Evolutionary conservation across 37 sponge, comb jelly and placozoan species (phyloP).

Genomic region (Ephydatia muelleri): DNA sequence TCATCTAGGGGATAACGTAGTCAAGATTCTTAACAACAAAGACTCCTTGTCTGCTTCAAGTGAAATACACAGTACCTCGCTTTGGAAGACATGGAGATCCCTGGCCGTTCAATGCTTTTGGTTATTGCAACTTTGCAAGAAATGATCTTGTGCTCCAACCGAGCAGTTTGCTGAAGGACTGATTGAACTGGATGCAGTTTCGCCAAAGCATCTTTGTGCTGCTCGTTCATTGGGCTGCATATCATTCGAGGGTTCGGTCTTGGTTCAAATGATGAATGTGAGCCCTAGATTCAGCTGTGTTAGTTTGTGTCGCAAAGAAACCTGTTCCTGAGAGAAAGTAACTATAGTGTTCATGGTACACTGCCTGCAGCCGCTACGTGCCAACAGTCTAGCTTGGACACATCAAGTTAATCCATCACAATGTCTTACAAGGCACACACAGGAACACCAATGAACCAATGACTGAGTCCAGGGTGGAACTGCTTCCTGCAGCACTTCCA

Average conservation of each 20-base stretch:
- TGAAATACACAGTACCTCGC: neutral
- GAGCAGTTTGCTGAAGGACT: slow-evolving; percentile 4
- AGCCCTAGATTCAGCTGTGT: slow-evolving; percentile 11
- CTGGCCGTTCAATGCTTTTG: too few species aligned
- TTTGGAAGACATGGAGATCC: neutral
- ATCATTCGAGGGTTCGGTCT: neutral
- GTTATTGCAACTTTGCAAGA: too few species aligned
- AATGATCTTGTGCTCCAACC: neutral
- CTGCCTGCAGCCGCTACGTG: too few species aligned
- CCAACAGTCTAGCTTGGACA: too few species aligned
- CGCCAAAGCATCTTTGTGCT: slow-evolving; percentile 9
- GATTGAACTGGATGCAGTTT: neutral
- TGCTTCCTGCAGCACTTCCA: too few species aligned
- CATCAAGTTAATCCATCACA: too few species aligned
- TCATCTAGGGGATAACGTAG: too few species aligned
- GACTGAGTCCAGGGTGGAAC: too few species aligned
- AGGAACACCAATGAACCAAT: too few species aligned
- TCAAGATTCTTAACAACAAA: neutral
- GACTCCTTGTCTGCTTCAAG: neutral
- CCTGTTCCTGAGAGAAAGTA: neutral
- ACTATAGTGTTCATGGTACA: too few species aligned
- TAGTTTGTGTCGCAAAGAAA: neutral
- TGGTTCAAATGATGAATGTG: slow-evolving; percentile 18
- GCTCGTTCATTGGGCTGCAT: slow-evolving; percentile 12
- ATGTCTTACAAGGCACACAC: too few species aligned